Evolutionary conservation across 2,797 vertebrate genomes (phyloP).

Genomic region (Onychomys torridus): DNA sequence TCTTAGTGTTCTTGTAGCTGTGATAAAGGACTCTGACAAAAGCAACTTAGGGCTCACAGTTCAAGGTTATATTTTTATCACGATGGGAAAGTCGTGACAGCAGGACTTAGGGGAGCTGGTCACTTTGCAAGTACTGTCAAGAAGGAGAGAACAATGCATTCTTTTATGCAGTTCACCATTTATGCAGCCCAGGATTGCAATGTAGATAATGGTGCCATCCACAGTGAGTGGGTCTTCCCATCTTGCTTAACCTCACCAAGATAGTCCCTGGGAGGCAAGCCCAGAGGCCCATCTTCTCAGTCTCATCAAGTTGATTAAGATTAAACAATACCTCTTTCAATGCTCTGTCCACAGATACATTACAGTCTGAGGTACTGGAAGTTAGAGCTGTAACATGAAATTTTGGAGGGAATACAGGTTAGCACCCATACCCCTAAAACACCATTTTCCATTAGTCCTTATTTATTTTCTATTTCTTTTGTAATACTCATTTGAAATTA

Average conservation of each 20-base stretch:
- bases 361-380: neutral
- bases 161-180: neutral
- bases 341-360: neutral
- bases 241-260: neutral
- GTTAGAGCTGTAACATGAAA: neutral
- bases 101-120: too few relatives aligned
- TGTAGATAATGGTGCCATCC: too few relatives aligned
- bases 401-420: neutral
- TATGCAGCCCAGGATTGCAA: neutral
- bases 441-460: neutral
- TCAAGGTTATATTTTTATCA: neutral
- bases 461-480: neutral
- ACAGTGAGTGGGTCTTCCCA: too few relatives aligned
- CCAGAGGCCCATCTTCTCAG: neutral
- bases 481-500: constrained; percentile 15
- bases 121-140: neutral
- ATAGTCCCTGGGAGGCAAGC: neutral
- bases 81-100: too few relatives aligned
- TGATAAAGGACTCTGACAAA: neutral
- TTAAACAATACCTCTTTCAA: neutral
- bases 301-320: neutral
- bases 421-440: neutral
- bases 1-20: neutral
- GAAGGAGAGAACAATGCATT: neutral
- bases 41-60: too few relatives aligned